Evolutionary conservation across 2,113 vertebrate genomes (phyloP).

Genomic region (Heliornis fulica): DNA sequence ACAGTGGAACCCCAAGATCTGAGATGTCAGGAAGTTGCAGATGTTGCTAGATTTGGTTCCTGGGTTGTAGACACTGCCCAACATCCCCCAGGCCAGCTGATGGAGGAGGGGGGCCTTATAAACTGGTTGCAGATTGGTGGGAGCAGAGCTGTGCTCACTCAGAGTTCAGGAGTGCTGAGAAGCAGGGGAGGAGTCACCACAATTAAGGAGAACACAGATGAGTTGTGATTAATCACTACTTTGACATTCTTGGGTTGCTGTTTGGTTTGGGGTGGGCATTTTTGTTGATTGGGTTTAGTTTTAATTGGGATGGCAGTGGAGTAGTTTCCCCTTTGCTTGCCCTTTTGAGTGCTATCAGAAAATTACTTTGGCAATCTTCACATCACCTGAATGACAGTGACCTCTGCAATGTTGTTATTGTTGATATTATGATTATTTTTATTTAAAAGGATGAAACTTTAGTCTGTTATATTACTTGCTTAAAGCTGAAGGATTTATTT

Average conservation of each 20-base stretch:
- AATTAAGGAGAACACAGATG: background rate
- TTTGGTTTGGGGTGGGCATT: background rate
- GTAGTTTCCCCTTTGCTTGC: background rate
- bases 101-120: background rate
- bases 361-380: background rate
- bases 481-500: background rate
- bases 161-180: background rate
- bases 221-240: background rate
- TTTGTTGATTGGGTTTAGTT: background rate
- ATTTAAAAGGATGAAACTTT: background rate
- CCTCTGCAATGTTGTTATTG: background rate
- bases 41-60: background rate
- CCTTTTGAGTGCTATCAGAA: background rate
- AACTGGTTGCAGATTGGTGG: background rate
- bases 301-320: background rate
- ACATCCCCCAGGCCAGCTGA: background rate
- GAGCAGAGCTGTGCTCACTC: background rate
- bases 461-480: background rate
- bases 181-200: background rate
- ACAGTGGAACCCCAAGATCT: background rate
- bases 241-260: background rate
- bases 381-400: background rate
- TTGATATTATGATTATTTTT: background rate
- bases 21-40: background rate
- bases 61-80: background rate